phyloP scores from a whole-genome alignment of 2,113 vertebrate genomes.

The Ailuropoda melanoleuca region DNA sequence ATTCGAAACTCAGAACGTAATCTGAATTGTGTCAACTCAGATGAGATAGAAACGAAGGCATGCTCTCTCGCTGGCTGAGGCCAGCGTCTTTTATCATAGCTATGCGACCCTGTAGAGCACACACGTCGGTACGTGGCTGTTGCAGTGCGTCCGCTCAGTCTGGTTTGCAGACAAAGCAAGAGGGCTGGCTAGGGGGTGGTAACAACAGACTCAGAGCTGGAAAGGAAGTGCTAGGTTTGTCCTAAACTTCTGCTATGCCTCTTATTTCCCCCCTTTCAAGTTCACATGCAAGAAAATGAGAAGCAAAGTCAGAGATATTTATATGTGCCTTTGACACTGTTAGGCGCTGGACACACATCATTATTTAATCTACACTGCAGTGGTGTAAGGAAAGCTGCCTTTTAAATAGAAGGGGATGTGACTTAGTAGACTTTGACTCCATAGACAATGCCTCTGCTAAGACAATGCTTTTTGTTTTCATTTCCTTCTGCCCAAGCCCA shows the following conservation, averaged over 20 bases:
- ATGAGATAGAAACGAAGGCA: not conserved
- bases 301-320: not conserved
- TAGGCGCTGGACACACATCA: not conserved
- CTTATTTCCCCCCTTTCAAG: not conserved
- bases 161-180: not conserved
- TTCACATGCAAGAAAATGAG: constrained; percentile 9
- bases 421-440: not conserved
- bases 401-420: not conserved
- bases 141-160: not conserved
- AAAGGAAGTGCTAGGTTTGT: constrained; percentile 33
- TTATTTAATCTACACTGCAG: not conserved
- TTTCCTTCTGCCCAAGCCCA: not conserved
- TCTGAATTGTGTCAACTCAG: not conserved
- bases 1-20: not conserved
- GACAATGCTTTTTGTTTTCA: constrained; percentile 25
- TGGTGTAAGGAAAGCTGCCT: not conserved
- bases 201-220: not conserved
- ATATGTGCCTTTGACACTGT: not conserved
- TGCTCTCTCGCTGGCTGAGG: not conserved
- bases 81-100: not conserved
- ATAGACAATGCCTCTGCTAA: not conserved
- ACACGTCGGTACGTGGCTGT: not conserved
- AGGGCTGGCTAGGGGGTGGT: not conserved
- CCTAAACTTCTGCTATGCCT: constrained; percentile 28
- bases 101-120: not conserved